Conservation (phyloP, 2,797 vertebrate species). For the Danio jaintianensis region DNA sequence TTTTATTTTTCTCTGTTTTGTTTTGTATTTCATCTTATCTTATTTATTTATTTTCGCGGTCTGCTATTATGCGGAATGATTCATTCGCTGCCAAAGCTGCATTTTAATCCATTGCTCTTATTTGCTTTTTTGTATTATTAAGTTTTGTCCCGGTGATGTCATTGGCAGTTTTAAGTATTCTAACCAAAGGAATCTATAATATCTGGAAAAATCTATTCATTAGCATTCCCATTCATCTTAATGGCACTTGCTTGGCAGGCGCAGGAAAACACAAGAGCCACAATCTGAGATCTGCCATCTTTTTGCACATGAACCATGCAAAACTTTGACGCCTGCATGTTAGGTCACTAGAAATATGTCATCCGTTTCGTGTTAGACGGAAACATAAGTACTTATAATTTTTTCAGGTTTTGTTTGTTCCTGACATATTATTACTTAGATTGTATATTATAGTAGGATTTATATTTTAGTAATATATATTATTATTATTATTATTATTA, state of each 20-base stretch:
- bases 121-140: background rate
- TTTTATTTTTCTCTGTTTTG: conserved; percentile 3
- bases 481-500: too few species aligned
- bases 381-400: background rate
- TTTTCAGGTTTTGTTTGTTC: too few species aligned
- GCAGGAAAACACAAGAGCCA: background rate
- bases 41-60: background rate
- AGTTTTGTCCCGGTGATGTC: background rate
- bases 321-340: background rate
- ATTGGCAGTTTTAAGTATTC: background rate
- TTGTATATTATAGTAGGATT: too few species aligned
- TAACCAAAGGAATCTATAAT: background rate
- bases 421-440: too few species aligned
- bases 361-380: background rate
- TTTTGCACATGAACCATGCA: background rate
- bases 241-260: conserved; percentile 5
- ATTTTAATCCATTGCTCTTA: background rate
- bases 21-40: conserved; percentile 7
- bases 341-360: background rate
- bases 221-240: conserved; percentile 1
- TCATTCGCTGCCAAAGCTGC: background rate
- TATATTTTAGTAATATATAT: too few species aligned
- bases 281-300: conserved; percentile 3
- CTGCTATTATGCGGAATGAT: background rate
- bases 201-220: background rate